Evolutionary conservation across 2,888 invertebrate species (phyloP).

Genomic region (Busseola fusca): DNA sequence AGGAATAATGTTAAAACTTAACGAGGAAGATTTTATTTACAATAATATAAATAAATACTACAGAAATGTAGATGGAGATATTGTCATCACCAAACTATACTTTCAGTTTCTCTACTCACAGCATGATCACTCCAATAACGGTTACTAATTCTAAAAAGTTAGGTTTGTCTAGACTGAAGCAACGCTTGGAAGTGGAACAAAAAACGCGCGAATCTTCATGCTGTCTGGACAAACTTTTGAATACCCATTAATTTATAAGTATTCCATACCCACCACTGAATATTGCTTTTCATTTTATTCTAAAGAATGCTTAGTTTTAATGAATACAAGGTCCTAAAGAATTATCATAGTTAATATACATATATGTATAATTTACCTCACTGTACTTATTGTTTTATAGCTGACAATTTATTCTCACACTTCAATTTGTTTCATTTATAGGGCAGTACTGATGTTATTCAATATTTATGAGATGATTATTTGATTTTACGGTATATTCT

Average conservation of each 20-base stretch:
- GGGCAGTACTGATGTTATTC: not conserved
- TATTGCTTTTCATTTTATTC: slow-evolving; percentile 34
- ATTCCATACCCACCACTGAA: slow-evolving; percentile 9
- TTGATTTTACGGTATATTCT: not conserved
- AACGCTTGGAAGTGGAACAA: not conserved
- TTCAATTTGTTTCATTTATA: slow-evolving; percentile 2
- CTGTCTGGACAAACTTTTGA: slow-evolving; percentile 3
- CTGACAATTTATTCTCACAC: slow-evolving; percentile 11
- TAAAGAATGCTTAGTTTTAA: slow-evolving; percentile 8
- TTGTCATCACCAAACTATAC: slow-evolving; percentile 34
- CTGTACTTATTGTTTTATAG: slow-evolving; percentile 23
- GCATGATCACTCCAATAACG: slow-evolving; percentile 22
- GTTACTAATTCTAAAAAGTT: slow-evolving; percentile 24
- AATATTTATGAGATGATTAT: not conserved
- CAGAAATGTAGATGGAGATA: slow-evolving; percentile 58
- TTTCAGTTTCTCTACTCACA: slow-evolving; percentile 24
- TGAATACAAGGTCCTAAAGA: not conserved
- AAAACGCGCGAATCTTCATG: not conserved
- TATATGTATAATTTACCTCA: slow-evolving; percentile 17
- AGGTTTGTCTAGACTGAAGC: slow-evolving; percentile 6
- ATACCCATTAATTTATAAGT: slow-evolving; percentile 15
- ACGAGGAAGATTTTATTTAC: slow-evolving; percentile 66
- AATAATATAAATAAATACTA: slow-evolving; percentile 62
- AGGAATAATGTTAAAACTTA: slow-evolving; percentile 69
- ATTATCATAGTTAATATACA: slow-evolving; percentile 4